These are phyloP conservation scores for Eudyptes chrysolophus DNA, from an alignment of 2,113 vertebrate genomes.

Conservation along the genomic window DNA sequence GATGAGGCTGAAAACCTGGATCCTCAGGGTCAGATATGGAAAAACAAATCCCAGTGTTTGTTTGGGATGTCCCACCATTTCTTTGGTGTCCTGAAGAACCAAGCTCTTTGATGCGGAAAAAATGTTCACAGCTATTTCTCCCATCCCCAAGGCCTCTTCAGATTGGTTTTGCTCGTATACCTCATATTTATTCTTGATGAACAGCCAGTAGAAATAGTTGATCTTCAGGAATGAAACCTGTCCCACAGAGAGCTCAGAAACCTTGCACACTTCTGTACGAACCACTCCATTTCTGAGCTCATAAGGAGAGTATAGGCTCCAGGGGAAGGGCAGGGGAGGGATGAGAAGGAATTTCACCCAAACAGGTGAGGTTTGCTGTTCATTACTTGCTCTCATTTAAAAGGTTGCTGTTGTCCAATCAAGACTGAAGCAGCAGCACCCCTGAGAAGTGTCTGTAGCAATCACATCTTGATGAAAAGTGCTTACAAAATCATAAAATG, in stretches of 20 bases:
- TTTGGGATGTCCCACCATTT: too few species aligned
- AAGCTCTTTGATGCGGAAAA: neutral
- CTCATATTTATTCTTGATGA: neutral
- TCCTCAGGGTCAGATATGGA: neutral
- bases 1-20: neutral
- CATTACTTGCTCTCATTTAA: neutral
- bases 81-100: neutral
- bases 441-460: neutral
- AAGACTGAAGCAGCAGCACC: neutral
- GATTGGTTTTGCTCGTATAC: neutral
- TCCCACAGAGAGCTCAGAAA: neutral
- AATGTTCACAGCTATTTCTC: neutral
- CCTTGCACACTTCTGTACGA: neutral
- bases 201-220: neutral
- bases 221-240: neutral
- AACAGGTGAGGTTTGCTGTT: neutral
- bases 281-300: neutral
- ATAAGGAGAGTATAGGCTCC: neutral
- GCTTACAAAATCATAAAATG: neutral
- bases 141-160: neutral
- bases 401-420: neutral
- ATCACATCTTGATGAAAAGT: neutral
- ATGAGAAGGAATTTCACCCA: neutral
- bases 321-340: neutral
- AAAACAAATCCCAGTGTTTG: neutral